Evolutionary conservation across 2,797 vertebrate species (phyloP).

Genomic region (Dipus sagitta): DNA sequence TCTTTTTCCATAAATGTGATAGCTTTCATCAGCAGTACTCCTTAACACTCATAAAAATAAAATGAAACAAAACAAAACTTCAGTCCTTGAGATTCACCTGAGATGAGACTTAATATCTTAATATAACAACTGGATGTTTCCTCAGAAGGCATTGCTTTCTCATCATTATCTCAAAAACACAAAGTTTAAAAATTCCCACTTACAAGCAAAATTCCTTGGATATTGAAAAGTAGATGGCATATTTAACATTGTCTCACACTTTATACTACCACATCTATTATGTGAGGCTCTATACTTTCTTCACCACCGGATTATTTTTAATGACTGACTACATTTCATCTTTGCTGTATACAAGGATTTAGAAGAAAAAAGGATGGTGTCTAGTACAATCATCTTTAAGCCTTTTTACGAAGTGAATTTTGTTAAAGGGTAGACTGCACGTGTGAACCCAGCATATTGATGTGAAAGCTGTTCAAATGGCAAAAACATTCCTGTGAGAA

Average conservation of each 20-base stretch:
- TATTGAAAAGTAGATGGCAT: neutral
- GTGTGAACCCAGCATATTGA: constrained; percentile 30
- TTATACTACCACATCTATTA: neutral
- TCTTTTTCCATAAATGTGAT: neutral
- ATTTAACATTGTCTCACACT: neutral
- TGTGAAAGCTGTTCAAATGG: constrained; percentile 54
- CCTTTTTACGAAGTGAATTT: constrained; percentile 51
- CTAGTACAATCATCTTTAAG: constrained; percentile 1
- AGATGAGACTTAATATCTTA: rapidly evolving
- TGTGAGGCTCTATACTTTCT: neutral
- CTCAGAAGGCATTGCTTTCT: neutral
- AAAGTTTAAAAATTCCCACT: neutral
- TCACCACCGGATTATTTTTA: neutral
- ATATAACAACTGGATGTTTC: neutral
- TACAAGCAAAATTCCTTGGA: neutral
- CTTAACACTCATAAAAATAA: neutral
- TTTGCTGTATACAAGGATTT: neutral
- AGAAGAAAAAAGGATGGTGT: neutral
- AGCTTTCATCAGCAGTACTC: neutral
- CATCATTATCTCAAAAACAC: neutral
- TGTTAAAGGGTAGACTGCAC: constrained; percentile 59
- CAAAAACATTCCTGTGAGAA: constrained; percentile 51
- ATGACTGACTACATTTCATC: neutral
- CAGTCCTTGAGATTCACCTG: neutral
- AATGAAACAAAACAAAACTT: neutral